Evolutionary conservation across 2,888 invertebrate genomes (phyloP), one percentile per base, ranked within the genome.

Genomic region (Xestia c-nigrum): DNA sequence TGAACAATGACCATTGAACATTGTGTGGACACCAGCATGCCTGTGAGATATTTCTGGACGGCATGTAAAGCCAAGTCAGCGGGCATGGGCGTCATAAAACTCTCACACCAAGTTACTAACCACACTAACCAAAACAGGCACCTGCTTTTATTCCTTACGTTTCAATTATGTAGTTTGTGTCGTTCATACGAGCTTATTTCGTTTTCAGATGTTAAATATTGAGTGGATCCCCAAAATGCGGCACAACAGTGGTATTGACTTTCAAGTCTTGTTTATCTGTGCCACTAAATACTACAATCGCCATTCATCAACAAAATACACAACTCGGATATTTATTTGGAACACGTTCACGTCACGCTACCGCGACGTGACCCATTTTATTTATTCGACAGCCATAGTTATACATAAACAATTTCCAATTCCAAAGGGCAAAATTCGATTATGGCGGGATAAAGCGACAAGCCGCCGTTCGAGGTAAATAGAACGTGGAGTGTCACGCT

Each of bases 351-450:
- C 77, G 79, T 83, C 85, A 83, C 74, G 74, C 65, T 70, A 69
- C 80, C 70, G 70, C 72, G 70, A 76, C 83, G 81, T 81, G 87
- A 86, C 85, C 81, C 73, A 86, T 84, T 86, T 88, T 86, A 88
- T 85, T 87, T 88, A 86, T 83, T 83, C 80, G 76, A 78, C 85
- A 86, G 66, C 46, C 76, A 77, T 81, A 87, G 80, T 83, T 83
- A 83, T 83, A 85, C 80, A 85, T 87, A 89, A 90, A 91, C 91
- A 89, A 91, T 91, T 89, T 88, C 84, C 89, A 90, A 90, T 90
- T 90, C 85, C 75, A 89, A 88, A 89, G 88, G 88, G 87, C 85
- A 78, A 86, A 89, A 92, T 91, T 91, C 90, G 88, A 91, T 92
- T 92, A 91, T 88, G 86, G 86, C 75, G 84, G 90, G 86, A 87